Evolutionary conservation across 2,888 invertebrate genomes (phyloP).

Genomic region (Panorpa germanica): DNA sequence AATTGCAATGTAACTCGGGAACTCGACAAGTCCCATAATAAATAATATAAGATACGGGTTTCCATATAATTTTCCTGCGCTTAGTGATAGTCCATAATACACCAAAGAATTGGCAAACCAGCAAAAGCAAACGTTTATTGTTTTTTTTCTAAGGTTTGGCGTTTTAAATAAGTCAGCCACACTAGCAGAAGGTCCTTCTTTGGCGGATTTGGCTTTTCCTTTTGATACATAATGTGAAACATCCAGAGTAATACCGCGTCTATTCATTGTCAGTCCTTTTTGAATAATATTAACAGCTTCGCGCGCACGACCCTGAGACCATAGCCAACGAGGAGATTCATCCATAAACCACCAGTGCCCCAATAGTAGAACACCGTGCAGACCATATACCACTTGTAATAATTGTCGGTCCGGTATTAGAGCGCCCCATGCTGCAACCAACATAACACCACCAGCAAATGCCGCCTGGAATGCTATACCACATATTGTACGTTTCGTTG

Average conservation of each 20-base stretch:
- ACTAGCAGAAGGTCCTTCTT: slow-evolving; percentile 30
- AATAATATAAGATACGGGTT: slow-evolving; percentile 68
- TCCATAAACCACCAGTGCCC: slow-evolving; percentile 80
- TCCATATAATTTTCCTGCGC: slow-evolving; percentile 60
- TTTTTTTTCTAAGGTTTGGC: slow-evolving; percentile 58
- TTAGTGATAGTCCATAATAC: slow-evolving; percentile 69
- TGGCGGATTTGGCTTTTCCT: slow-evolving; percentile 29
- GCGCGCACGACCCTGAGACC: slow-evolving; percentile 57
- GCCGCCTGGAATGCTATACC: slow-evolving; percentile 63
- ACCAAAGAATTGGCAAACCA: slow-evolving; percentile 83
- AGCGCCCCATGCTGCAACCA: slow-evolving; percentile 69
- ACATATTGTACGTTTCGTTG: slow-evolving; percentile 58
- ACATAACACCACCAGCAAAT: slow-evolving; percentile 64
- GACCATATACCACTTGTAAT: slow-evolving; percentile 61
- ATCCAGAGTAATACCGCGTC: slow-evolving; percentile 39
- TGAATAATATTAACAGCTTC: slow-evolving; percentile 59
- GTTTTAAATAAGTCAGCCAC: slow-evolving; percentile 60
- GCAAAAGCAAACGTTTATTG: slow-evolving; percentile 60
- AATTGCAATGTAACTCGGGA: slow-evolving; percentile 59
- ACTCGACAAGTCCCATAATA: slow-evolving; percentile 58
- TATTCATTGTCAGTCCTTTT: slow-evolving; percentile 57
- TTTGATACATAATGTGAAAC: slow-evolving; percentile 43
- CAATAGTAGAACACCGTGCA: slow-evolving; percentile 51
- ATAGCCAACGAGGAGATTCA: slow-evolving; percentile 76
- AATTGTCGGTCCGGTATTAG: slow-evolving; percentile 49